Evolutionary conservation across 23 tunicate species (phyloP).

Genomic region (Trididemnum nubilum): DNA sequence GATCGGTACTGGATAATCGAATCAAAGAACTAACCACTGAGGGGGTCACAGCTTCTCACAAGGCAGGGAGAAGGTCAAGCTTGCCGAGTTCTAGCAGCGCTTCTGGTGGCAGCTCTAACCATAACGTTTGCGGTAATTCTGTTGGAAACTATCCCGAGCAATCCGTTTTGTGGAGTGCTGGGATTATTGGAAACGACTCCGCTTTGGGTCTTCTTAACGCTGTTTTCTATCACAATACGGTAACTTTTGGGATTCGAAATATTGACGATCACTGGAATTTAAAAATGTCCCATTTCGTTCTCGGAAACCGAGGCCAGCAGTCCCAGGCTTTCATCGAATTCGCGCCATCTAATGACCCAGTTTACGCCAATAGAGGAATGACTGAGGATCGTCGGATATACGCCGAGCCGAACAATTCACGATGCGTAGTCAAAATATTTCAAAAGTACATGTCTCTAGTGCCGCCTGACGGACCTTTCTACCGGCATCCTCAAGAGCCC

Average conservation of each 20-base stretch:
- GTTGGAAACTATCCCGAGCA: conserved; percentile 40
- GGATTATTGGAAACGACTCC: conserved; percentile 60
- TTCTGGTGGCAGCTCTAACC: neutral
- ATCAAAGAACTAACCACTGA: conserved; percentile 81
- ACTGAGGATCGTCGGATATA: conserved; percentile 52
- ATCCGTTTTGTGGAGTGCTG: conserved; percentile 57
- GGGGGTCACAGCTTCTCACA: conserved; percentile 54
- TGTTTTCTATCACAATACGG: conserved; percentile 82
- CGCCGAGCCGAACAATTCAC: conserved; percentile 61
- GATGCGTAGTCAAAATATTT: conserved; percentile 56
- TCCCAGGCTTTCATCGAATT: conserved; percentile 65
- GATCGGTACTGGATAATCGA: conserved; percentile 68
- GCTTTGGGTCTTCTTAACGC: conserved; percentile 83
- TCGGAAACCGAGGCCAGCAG: conserved; percentile 56
- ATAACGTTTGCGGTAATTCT: neutral
- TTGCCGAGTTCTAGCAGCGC: neutral
- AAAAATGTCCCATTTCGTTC: conserved; percentile 59
- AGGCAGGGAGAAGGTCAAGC: conserved; percentile 29
- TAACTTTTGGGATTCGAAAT: conserved; percentile 64
- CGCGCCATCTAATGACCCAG: conserved; percentile 60
- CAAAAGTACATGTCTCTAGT: conserved; percentile 67
- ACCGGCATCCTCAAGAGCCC: conserved; percentile 87
- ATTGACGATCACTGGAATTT: conserved; percentile 94
- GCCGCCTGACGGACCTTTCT: conserved; percentile 77
- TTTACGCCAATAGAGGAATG: conserved; percentile 34